Conservation (phyloP, 2,113 vertebrate genomes). For the Eurystomus gularis region DNA sequence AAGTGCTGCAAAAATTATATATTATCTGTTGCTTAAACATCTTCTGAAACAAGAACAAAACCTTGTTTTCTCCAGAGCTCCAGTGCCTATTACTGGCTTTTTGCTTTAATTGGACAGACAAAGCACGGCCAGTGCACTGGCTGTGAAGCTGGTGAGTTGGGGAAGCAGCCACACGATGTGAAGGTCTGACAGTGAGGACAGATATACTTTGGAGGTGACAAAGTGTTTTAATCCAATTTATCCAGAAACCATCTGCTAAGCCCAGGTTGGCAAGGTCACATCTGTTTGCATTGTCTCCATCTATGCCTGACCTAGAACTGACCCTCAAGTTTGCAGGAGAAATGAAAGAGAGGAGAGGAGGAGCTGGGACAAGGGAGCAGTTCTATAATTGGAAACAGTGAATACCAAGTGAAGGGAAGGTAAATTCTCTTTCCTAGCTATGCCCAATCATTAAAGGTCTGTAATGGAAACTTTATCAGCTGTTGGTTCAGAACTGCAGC, state of each 20-base stretch:
- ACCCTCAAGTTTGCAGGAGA: constrained; percentile 8
- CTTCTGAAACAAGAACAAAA: background rate
- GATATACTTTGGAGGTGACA: background rate
- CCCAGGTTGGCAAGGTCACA: background rate
- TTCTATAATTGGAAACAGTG: background rate
- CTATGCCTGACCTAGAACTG: background rate
- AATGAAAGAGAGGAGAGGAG: background rate
- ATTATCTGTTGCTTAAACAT: background rate
- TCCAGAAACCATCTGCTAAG: constrained; percentile 27
- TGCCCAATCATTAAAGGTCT: background rate
- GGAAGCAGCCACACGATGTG: background rate
- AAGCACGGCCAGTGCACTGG: background rate
- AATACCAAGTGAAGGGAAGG: background rate
- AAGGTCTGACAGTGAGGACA: background rate
- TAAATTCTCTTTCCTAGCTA: background rate
- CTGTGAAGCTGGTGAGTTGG: background rate
- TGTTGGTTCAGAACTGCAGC: background rate
- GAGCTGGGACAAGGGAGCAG: background rate
- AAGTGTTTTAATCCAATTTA: constrained; percentile 51
- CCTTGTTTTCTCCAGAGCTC: background rate
- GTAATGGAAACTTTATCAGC: background rate
- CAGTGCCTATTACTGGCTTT: background rate
- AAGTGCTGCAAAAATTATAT: background rate
- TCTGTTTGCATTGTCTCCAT: background rate
- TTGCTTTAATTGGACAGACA: background rate